These are phyloP conservation scores for Tangara arthus DNA, from an alignment of 2,797 vertebrate genomes.

Conservation along the genomic window DNA sequence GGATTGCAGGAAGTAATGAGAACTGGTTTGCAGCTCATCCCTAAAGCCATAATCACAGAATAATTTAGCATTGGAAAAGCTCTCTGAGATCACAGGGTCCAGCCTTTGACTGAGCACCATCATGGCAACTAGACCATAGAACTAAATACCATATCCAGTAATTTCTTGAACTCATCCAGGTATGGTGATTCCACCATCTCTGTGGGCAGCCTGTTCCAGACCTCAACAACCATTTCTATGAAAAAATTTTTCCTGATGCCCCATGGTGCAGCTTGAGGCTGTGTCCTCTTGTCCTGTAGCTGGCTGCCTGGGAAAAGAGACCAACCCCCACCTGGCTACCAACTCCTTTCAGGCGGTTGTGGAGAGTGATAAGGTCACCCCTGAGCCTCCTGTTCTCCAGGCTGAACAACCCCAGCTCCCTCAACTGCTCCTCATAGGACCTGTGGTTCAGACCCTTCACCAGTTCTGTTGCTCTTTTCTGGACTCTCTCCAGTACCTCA, in stretches of 20 bases:
- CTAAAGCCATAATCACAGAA: neutral
- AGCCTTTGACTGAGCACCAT: neutral
- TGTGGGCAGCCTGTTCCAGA: neutral
- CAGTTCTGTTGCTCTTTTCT: accelerated
- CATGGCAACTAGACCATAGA: neutral
- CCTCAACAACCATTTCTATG: neutral
- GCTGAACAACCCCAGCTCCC: neutral
- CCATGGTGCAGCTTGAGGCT: neutral
- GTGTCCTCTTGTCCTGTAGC: neutral
- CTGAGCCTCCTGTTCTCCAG: neutral
- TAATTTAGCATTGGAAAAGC: neutral
- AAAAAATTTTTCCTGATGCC: neutral
- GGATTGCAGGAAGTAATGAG: neutral
- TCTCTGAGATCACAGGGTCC: neutral
- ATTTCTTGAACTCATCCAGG: neutral
- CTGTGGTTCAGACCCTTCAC: neutral
- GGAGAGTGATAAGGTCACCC: accelerated
- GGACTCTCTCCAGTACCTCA: neutral
- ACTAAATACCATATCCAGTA: neutral
- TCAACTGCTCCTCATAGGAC: neutral
- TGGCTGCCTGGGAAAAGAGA: neutral
- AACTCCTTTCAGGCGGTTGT: neutral
- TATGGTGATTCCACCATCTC: neutral
- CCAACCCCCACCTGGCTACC: too few relatives aligned
- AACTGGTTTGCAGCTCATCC: neutral